phyloP scores from a whole-genome alignment of 2,888 invertebrate species.

The Dynastes tityus region DNA sequence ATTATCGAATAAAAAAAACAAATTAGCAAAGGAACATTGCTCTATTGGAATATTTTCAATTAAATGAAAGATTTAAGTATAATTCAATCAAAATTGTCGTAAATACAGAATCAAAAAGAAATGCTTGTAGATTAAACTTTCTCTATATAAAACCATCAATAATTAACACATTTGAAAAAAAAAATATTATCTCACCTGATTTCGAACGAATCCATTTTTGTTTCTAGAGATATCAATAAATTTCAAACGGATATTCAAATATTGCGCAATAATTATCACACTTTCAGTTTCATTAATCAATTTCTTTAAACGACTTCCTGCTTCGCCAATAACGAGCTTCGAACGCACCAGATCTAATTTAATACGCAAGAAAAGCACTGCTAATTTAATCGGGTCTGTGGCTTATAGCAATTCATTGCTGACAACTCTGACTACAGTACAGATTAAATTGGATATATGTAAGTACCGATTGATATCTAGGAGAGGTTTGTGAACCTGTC shows the following conservation, averaged over 20 bases:
- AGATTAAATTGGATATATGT: background rate
- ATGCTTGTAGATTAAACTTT: too few relatives aligned
- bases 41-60: too few relatives aligned
- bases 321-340: background rate
- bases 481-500: slow-evolving; percentile 23
- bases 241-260: background rate
- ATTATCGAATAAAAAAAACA: too few relatives aligned
- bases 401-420: too few relatives aligned
- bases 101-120: too few relatives aligned
- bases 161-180: too few relatives aligned
- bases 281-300: background rate
- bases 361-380: background rate
- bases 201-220: background rate
- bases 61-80: too few relatives aligned
- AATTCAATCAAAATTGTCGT: too few relatives aligned
- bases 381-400: background rate
- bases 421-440: too few relatives aligned
- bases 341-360: background rate
- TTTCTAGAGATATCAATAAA: background rate
- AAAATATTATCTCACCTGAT: background rate
- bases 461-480: background rate
- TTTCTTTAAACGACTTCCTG: too few relatives aligned
- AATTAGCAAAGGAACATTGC: too few relatives aligned
- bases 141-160: too few relatives aligned
- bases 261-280: background rate